Evolutionary conservation across 2,113 vertebrate species (phyloP).

Genomic region (Tragelaphus buxtoni): DNA sequence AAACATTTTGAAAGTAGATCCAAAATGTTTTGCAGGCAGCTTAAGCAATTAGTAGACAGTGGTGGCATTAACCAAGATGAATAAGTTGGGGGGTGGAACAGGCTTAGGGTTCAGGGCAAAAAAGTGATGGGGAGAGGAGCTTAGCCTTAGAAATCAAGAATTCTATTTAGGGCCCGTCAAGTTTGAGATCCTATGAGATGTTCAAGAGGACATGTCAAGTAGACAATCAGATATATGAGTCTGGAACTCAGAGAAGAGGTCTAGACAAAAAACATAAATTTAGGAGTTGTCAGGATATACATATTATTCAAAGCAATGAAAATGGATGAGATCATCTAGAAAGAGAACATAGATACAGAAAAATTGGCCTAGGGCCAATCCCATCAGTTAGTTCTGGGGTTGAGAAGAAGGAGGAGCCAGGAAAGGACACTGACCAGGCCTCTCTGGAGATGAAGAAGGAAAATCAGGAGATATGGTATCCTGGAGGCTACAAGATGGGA

Average conservation of each 20-base stretch:
- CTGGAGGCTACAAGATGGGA: too few relatives aligned
- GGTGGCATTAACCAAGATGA: background rate
- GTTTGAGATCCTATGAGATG: background rate
- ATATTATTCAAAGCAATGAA: conserved; percentile 15
- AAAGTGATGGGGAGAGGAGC: background rate
- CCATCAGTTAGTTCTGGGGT: background rate
- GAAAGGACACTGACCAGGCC: background rate
- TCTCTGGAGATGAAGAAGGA: background rate
- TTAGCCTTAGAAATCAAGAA: background rate
- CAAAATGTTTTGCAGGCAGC: background rate
- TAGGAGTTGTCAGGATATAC: background rate
- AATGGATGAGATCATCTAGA: background rate
- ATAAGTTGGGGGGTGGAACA: background rate
- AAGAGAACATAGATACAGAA: background rate
- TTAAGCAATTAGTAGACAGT: background rate
- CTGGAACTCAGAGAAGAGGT: background rate
- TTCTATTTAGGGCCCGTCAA: background rate
- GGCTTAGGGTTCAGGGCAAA: background rate
- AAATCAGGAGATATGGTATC: background rate
- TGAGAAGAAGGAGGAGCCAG: background rate
- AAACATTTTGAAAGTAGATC: background rate
- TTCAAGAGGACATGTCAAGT: background rate
- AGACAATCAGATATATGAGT: background rate
- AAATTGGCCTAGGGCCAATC: background rate
- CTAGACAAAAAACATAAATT: background rate